phyloP scores from a whole-genome alignment of 2,888 invertebrate genomes.

The Drosophila limbata region DNA sequence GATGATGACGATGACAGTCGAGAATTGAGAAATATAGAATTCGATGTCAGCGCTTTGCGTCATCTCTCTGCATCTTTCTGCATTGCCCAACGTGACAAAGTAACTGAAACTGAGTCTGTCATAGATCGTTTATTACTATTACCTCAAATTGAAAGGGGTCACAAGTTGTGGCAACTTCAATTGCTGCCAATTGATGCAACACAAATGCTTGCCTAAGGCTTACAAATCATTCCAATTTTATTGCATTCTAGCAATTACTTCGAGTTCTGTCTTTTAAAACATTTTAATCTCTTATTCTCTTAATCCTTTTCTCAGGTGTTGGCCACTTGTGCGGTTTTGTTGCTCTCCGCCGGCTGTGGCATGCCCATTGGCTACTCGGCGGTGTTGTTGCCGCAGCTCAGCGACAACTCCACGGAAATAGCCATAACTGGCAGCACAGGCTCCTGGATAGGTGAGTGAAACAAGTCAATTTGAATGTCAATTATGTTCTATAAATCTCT shows the following conservation, averaged over 20 bases:
- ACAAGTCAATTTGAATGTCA: not conserved
- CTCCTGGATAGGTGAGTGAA: conserved; percentile 88
- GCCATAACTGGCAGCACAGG: conserved; percentile 90
- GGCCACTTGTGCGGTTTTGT: conserved; percentile 89
- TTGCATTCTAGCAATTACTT: not conserved
- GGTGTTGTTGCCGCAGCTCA: conserved; percentile 90
- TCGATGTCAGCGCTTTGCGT: conserved; percentile 37
- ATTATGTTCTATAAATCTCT: no score
- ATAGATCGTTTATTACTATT: conserved; percentile 60
- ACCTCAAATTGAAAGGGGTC: conserved; percentile 41
- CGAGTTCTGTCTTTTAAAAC: not conserved
- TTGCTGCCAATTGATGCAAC: conserved; percentile 59
- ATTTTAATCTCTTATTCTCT: not conserved
- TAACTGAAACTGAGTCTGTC: not conserved
- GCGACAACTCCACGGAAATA: conserved; percentile 87
- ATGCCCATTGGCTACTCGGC: conserved; percentile 92
- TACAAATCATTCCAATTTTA: not conserved
- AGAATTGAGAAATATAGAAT: conserved; percentile 37
- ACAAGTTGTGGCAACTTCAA: conserved; percentile 61
- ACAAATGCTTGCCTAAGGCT: conserved; percentile 1
- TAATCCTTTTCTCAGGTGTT: conserved; percentile 87
- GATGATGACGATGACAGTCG: conserved; percentile 11
- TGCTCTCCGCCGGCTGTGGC: conserved; percentile 90
- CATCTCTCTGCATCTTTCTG: conserved; percentile 13
- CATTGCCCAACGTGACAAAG: conserved; percentile 8